These are phyloP conservation scores for Pycnonotus jocosus DNA, from an alignment of 2,113 vertebrate genomes.

Conservation along the genomic window DNA sequence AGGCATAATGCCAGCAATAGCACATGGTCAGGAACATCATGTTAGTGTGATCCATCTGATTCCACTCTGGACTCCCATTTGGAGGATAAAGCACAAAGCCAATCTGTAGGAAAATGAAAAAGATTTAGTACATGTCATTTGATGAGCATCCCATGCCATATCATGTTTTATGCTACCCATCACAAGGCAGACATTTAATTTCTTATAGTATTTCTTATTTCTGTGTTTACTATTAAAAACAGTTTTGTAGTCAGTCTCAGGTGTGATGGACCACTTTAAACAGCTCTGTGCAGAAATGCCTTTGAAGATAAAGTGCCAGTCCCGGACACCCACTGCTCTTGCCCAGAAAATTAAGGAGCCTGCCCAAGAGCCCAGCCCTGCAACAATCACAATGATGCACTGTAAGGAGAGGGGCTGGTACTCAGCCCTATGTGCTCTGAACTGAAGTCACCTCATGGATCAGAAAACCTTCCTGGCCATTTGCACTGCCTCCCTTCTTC, in stretches of 20 bases:
- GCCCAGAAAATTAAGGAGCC: neutral
- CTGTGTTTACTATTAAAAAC: neutral
- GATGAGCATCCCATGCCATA: neutral
- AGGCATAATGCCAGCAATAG: conserved; percentile 90
- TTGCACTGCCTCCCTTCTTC: neutral
- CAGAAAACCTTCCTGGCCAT: neutral
- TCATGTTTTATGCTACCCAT: neutral
- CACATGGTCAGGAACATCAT: conserved; percentile 89
- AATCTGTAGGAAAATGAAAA: conserved; percentile 75
- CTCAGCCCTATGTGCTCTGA: neutral
- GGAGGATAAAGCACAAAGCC: conserved; percentile 90
- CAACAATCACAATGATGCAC: accelerated
- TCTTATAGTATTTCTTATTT: neutral
- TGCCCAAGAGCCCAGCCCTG: neutral
- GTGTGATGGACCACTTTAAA: neutral
- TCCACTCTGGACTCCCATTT: conserved; percentile 80
- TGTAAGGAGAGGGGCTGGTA: neutral
- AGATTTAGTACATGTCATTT: neutral
- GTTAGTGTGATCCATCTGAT: conserved; percentile 80
- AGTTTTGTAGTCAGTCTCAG: neutral
- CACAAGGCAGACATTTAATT: neutral
- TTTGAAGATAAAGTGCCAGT: neutral
- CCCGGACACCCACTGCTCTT: neutral
- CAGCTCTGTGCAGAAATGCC: neutral
- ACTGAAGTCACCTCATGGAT: neutral